A percentile compares a stretch with the other conserved stretches of the same genome.
These are phyloP conservation scores for Lota lota DNA, from an alignment of 2,113 vertebrate genomes.

Conservation along the genomic window DNA sequence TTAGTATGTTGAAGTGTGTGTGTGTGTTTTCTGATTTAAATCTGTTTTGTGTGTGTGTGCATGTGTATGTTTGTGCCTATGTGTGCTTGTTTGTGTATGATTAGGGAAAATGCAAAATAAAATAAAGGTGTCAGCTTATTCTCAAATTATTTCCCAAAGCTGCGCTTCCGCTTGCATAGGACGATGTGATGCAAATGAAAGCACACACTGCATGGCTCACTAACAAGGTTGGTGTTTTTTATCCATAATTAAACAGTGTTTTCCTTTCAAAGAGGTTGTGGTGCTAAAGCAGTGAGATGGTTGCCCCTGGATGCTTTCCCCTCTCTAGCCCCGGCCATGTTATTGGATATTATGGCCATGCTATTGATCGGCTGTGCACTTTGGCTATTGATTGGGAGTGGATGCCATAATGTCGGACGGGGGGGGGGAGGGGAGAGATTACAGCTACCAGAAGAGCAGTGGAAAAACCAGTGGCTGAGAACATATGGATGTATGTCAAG, in stretches of 20 bases:
- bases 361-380: conserved; percentile 58
- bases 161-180: conserved; percentile 52
- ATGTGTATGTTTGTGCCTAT: neutral
- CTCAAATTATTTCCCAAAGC: conserved; percentile 19
- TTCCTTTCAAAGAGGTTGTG: conserved; percentile 39
- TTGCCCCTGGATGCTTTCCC: conserved; percentile 19
- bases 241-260: conserved; percentile 59
- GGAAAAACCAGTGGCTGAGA: conserved; percentile 51
- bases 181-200: conserved; percentile 34
- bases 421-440: conserved; percentile 41
- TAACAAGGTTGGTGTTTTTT: conserved; percentile 56
- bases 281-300: conserved; percentile 31
- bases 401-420: conserved; percentile 61
- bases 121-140: conserved; percentile 39
- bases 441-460: conserved; percentile 46
- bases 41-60: no score
- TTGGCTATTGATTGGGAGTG: conserved; percentile 67
- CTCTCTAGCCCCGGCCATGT: conserved; percentile 32
- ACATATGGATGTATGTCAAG: conserved; percentile 43
- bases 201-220: conserved; percentile 55
- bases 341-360: conserved; percentile 47
- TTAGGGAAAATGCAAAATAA: conserved; percentile 26
- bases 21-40: no score
- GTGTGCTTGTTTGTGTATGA: conserved; percentile 10
- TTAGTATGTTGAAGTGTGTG: no score